A percentile compares a stretch with the other conserved stretches of the same genome.
These are phyloP conservation scores for Vultur gryphus DNA, from an alignment of 2,797 vertebrate genomes.

Conservation along the genomic window DNA sequence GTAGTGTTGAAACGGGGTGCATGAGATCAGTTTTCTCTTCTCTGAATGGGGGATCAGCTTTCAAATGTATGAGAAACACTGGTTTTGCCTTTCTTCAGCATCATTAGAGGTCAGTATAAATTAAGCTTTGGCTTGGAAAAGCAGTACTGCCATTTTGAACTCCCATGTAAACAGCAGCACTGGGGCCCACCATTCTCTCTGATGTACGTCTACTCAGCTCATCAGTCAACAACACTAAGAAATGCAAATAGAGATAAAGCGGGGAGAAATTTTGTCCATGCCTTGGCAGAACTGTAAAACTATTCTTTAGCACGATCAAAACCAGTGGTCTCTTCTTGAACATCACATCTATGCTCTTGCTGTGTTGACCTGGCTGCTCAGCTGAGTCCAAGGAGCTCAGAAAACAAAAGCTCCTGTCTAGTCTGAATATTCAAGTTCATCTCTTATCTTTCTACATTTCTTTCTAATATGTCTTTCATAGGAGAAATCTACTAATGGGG, in stretches of 20 bases:
- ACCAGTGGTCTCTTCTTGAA: background rate
- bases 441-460: background rate
- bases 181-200: background rate
- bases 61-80: background rate
- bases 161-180: background rate
- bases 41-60: background rate
- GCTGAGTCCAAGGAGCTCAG: background rate
- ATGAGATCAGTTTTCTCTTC: background rate
- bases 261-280: background rate
- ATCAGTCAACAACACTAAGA: background rate
- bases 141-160: background rate
- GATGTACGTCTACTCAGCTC: background rate
- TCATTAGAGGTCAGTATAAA: background rate
- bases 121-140: background rate
- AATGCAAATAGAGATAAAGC: background rate
- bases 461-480: background rate
- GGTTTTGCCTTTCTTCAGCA: slow-evolving; percentile 2
- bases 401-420: background rate
- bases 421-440: background rate
- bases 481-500: background rate
- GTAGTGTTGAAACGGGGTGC: background rate
- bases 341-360: background rate
- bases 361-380: background rate
- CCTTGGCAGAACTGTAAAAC: background rate
- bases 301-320: background rate